Base-by-base conservation (phyloP, 2,797 vertebrate genomes). In the Acipenser transmontanus region DNA sequence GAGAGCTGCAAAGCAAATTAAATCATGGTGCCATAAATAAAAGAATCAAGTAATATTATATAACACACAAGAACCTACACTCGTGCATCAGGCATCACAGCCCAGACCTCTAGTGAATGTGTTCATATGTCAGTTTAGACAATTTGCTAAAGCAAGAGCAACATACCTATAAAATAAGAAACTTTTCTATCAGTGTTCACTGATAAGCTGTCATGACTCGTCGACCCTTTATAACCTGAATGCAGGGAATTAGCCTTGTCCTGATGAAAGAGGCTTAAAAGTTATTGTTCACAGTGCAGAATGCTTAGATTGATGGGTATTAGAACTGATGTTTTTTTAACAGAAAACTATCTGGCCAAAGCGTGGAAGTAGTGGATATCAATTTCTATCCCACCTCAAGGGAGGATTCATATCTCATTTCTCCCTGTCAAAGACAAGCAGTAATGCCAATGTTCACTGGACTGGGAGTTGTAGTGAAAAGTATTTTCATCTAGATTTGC, bases 381-480 rank as follows among this genome's bases (percentile, higher is more conserved):
- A 86, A 87, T 87, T 83, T 84, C 79, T 81, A 84, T 81, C 79
- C 73, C 71, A 70, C 75, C 78, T 75, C 77, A 73, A 72, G 79
- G 74, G 68, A 75, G 77, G 76, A 74, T 70, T 20, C 76, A 74
- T 74, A 49, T 83, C 83, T 87, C 84, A 87, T 85, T 85, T 85
- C 83, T 85, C 77, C 77, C 79, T 85, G 85, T 87, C 88, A 84
- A 65, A 70, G 65, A 54, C 5, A 59, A 6, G 59, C 2, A 49
- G 54, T 12, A 7, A 8, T 51, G 17, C 47, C 47, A 50, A 59
- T 49, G 73, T 69, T 17, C 61, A 6, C 49, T 12, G 75, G 71
- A 72, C 68, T 62, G 62, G 72, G 76, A 76, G 72, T 78, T 74
- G 73, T 77, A 51, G 69, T 72, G 69, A 74, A 70, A 73, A 76